phyloP scores from a whole-genome alignment of 2,113 vertebrate species.

The Melanerpes aurifrons region DNA sequence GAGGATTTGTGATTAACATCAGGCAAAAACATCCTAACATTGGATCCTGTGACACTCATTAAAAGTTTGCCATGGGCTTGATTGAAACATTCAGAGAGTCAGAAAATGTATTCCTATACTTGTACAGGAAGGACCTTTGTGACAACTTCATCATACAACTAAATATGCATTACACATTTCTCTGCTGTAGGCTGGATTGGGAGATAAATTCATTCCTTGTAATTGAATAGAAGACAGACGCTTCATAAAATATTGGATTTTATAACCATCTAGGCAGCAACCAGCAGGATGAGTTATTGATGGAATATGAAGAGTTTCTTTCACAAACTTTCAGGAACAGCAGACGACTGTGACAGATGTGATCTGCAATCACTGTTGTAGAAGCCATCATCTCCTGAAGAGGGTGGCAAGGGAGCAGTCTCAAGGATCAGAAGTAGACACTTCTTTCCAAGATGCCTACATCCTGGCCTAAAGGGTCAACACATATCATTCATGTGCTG shows the following conservation, averaged over 20 bases:
- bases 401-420: background rate
- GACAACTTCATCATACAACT: background rate
- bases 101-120: background rate
- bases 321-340: background rate
- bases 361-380: conserved; percentile 35
- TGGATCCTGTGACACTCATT: background rate
- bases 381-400: conserved; percentile 11
- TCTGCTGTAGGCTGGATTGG: background rate
- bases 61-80: background rate
- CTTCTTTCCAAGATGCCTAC: background rate
- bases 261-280: background rate
- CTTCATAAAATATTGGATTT: background rate
- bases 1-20: background rate
- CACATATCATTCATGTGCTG: background rate
- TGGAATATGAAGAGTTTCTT: background rate
- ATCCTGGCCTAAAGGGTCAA: background rate
- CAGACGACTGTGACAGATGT: conserved; percentile 18
- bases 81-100: background rate
- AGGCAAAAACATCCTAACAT: background rate
- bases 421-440: background rate
- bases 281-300: background rate
- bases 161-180: background rate
- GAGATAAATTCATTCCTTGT: background rate
- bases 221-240: background rate
- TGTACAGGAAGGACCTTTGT: background rate